Percentiles rank a stretch among this genome's conserved stretches.
phyloP scores from a whole-genome alignment of 2,113 vertebrate genomes.

The Boulengerochromis microlepis region DNA sequence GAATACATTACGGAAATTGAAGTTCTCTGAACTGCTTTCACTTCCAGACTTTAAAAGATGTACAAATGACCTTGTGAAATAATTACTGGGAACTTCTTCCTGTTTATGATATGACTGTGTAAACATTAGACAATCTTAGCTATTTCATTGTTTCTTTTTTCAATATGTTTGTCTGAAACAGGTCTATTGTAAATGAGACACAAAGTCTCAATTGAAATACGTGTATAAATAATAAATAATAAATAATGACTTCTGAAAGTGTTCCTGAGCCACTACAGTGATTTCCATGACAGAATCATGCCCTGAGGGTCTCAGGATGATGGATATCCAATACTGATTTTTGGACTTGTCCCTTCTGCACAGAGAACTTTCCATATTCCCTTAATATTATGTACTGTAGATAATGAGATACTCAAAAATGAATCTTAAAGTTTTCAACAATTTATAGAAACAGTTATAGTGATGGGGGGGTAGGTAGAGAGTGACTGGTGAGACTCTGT shows the following conservation, averaged over 20 bases:
- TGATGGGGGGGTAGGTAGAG: rapidly evolving
- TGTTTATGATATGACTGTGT: not conserved
- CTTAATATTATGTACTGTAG: not conserved
- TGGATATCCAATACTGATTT: not conserved
- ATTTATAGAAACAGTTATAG: not conserved
- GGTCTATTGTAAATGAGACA: not conserved
- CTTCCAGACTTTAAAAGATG: not conserved
- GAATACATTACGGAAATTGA: rapidly evolving
- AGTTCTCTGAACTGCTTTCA: not conserved
- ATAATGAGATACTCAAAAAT: not conserved
- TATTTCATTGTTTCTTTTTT: rapidly evolving
- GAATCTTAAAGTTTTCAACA: not conserved
- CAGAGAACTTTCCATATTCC: not conserved
- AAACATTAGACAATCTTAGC: not conserved
- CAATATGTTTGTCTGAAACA: rapidly evolving
- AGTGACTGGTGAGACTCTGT: not conserved
- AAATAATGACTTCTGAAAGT: not conserved
- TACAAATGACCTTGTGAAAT: rapidly evolving
- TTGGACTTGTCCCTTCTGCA: not conserved
- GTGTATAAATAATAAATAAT: not conserved
- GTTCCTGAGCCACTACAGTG: rapidly evolving
- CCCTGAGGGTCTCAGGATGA: rapidly evolving
- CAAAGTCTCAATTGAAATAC: rapidly evolving
- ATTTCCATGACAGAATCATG: not conserved
- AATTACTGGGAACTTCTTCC: not conserved